Base-by-base conservation (phyloP, 2,888 invertebrate species). In the Coenonympha arcania region DNA sequence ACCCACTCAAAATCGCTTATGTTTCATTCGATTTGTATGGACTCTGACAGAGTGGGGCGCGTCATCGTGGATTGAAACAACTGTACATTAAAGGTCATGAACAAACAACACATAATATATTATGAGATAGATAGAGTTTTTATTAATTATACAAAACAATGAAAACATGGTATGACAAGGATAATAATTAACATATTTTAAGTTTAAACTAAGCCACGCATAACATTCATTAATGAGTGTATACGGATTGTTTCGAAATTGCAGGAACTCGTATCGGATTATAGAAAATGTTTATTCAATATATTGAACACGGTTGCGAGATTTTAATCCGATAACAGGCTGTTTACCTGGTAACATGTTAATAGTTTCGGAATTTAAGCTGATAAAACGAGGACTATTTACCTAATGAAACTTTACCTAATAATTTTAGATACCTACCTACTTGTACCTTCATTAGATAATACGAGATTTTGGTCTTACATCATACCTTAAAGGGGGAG, bases 241-340 rank as follows among this genome's bases (percentile, higher is more conserved):
- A 16, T 3, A 6, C 6, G 16, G 15, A 19, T 11, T 22, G 6
- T 13, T 22, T 8, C 11, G 15, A 22, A 6, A 22, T 24, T 22
- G 22, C 6, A 37, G 13, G 4, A 22, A 18, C 19, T 31, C 6
- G 31, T 34, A 31, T 6, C 15, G 5, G 22, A 19, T 34, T 5
- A 22, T 24, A 22, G 13, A 37, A 37, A 15, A 37, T 20, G 13
- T 37, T 37, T 37, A 22, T 22, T 22, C 22, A 37, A 37, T 37
- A 8, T 37, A 22, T 37, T 3, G 20, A 22, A 22, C 13, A 37
- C 22, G 4, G 22, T 22, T 13, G 37, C 15, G 9, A 22, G 37
- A 37, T 37, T 37, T 37, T 22, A 37, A 37, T 37, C 37, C 22
- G 37, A 22, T 37, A 20, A 37, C 22, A 37, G 37, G 37, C 20